Percentiles rank a stretch among this genome's conserved stretches.
Conservation (phyloP, 2,888 invertebrate genomes). For the Nomada fucata region DNA sequence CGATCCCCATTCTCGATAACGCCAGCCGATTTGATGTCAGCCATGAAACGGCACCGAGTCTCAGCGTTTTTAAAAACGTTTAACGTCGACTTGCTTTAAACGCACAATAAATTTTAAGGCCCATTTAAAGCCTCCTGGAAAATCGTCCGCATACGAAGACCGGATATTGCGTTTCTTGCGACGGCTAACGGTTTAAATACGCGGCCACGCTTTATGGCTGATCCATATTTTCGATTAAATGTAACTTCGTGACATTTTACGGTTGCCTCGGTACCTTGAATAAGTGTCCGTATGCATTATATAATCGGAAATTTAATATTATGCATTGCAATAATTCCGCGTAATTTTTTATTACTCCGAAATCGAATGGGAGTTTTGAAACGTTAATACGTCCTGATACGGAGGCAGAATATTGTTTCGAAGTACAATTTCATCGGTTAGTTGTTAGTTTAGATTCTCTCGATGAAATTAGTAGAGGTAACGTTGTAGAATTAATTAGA, state of each 20-base stretch:
- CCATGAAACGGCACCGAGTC: constrained; percentile 5
- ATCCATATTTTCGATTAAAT: constrained; percentile 28
- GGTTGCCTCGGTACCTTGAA: background rate
- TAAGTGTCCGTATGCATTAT: background rate
- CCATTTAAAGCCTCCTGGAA: constrained; percentile 1
- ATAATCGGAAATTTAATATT: background rate
- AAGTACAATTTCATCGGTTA: no score
- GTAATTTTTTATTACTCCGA: no score
- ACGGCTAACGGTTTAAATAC: constrained; percentile 15
- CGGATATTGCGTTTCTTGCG: constrained; percentile 15
- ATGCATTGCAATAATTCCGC: background rate
- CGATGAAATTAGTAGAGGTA: no score
- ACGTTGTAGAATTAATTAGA: no score
- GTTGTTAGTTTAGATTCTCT: no score
- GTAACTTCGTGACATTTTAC: background rate
- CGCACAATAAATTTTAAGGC: constrained; percentile 27
- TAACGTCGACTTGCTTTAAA: constrained; percentile 7
- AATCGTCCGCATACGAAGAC: constrained; percentile 8
- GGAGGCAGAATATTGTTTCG: no score
- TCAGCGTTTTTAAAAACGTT: constrained; percentile 33
- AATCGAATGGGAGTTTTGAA: no score
- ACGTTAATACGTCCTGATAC: no score
- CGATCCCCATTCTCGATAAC: background rate
- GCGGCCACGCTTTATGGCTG: constrained; percentile 3
- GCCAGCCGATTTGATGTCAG: constrained; percentile 8